phyloP scores from a whole-genome alignment of 2,113 vertebrate species.

The Diglossa brunneiventris region DNA sequence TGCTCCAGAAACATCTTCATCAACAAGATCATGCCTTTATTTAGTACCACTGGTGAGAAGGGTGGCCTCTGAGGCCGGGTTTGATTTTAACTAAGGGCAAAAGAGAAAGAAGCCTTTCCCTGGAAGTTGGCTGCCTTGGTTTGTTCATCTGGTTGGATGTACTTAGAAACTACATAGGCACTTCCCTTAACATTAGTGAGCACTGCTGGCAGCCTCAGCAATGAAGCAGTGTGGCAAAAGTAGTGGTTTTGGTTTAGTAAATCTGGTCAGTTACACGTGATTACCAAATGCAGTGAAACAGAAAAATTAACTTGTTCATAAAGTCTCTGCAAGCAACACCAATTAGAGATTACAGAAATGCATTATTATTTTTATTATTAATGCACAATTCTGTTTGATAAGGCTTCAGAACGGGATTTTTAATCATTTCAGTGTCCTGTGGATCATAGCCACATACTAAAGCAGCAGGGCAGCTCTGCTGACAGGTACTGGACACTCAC shows the following conservation, averaged over 20 bases:
- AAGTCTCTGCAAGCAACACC: not conserved
- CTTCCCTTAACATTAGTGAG: not conserved
- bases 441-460: not conserved
- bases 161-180: not conserved
- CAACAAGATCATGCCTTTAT: not conserved
- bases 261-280: not conserved
- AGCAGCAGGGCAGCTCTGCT: not conserved
- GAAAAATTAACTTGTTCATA: not conserved
- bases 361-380: not conserved
- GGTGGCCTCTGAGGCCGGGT: not conserved
- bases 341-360: not conserved
- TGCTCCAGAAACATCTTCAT: constrained; percentile 5
- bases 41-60: not conserved
- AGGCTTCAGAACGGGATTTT: not conserved
- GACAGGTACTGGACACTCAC: not conserved
- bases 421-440: not conserved
- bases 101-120: not conserved
- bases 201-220: not conserved
- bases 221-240: not conserved
- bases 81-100: not conserved
- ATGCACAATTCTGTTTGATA: not conserved
- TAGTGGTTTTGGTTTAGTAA: not conserved
- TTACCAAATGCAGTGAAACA: not conserved
- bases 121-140: not conserved
- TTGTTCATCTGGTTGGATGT: not conserved